Base-by-base conservation (phyloP, 2,888 invertebrate genomes). In the Toxonevra muliebris region DNA sequence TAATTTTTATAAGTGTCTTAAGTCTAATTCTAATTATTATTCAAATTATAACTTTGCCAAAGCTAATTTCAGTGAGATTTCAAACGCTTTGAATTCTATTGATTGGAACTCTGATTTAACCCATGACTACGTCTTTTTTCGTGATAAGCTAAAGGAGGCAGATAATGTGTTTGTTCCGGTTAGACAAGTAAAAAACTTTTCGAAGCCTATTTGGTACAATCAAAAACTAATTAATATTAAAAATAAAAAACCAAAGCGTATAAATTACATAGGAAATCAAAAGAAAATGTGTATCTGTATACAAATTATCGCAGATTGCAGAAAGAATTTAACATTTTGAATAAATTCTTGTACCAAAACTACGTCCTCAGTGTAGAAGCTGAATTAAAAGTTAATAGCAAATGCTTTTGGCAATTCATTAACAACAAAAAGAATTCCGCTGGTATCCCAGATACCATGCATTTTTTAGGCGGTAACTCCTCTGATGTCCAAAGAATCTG, bases 181-280 rank as follows among this genome's bases (percentile, higher is more conserved):
- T n/a, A n/a, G n/a, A n/a, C n/a, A n/a, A n/a, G n/a, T n/a, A n/a
- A n/a, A n/a, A n/a, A n/a, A n/a, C n/a, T n/a, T n/a, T n/a, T n/a
- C n/a, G n/a, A 19, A 19, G 1, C 30, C 8, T n/a, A 13, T 41
- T 2, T 58, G 58, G 58, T 58, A 19, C 41, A 58, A 60, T 60
- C 19, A 17, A 3, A 13, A 48, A 20, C 60, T 45, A 45, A 17
- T 15, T 48, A 60, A 60, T 60, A 13, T 60, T 17, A 60, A 60
- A 17, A 48, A 60, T 48, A 60, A 59, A 17, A 59, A 59, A 42
- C 17, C 8, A 58, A 58, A n/a, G 58, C 58, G 8, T 58, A 58
- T 2, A 58, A 58, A 13, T n/a, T 15, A 5, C 41, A 19, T 58
- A 12, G 58, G 5, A n/a, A 58, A 41, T 58, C 41, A 2, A 42